Percentiles rank a stretch among this genome's conserved stretches.
Evolutionary conservation across 2,113 vertebrate species (phyloP).

Genomic region (Xenopus tropicalis): UCB_Xtro_10.0 CM004443.2:31522501-31523000

Average conservation of each 20-base stretch:
- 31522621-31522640: constrained; percentile 89
- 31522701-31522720: constrained; percentile 95
- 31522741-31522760: constrained; percentile 97
- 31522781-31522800: constrained; percentile 92
- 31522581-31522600: constrained; percentile 93
- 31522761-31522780: constrained; percentile 87
- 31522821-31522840: constrained; percentile 96
- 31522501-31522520: constrained; percentile 89
- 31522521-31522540: constrained; percentile 95
- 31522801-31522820: constrained; percentile 97
- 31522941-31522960: constrained; percentile 95
- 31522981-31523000: constrained; percentile 11
- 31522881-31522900: constrained; percentile 95
- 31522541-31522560: constrained; percentile 85
- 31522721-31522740: constrained; percentile 91
- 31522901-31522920: constrained; percentile 94
- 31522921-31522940: constrained; percentile 91
- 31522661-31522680: constrained; percentile 97
- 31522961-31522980: constrained; percentile 59
- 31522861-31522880: constrained; percentile 96
- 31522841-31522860: constrained; percentile 92
- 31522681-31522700: constrained; percentile 95
- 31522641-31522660: constrained; percentile 86
- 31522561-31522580: constrained; percentile 89
- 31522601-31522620: constrained; percentile 90